Evolutionary conservation across 2,888 invertebrate species (phyloP), one percentile per base, ranked within the genome.

Genomic region (Andrena haemorrhoa): DNA sequence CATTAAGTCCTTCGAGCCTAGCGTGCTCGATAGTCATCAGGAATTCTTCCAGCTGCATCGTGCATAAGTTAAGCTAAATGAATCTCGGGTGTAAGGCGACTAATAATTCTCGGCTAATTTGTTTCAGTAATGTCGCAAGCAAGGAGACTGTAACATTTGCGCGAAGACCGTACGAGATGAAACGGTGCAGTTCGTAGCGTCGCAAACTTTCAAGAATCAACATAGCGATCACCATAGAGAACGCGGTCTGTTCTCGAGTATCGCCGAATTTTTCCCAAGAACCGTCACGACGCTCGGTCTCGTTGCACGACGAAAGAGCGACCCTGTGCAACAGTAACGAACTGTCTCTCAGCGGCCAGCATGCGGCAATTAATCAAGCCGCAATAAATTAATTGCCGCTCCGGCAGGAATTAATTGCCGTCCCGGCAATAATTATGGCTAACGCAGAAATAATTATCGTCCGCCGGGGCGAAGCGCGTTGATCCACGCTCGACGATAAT

Each of bases 361-460:
- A 83, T 63, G 88, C 83, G 88, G 86, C 80, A 79, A 88, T 88
- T 88, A 88, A 88, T 87, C 88, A 88, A 86, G 78, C 84, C 72
- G 79, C 88, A 84, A 88, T 88, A 88, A 88, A 88, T 88, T 88
- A 88, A 88, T 88, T 85, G 88, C 88, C 80, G 83, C 79, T 58
- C 79, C 58, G 85, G 77, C 84, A 83, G 75, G 76, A 88, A 88
- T 88, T 88, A 88, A 88, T 88, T 89, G 87, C 88, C 86, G 81
- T 73, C 76, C 88, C 29, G 72, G 82, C 84, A 86, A 88, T 88
- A 88, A 88, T 88, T 88, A 88, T 86, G 85, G 87, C 84, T 83
- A 87, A 87, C 83, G 88, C 78, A 82, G 87, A 87, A 88, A 87
- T 88, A 88, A 88, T 88, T 88, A 88, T 83, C 84, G 85, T 85